Base-by-base conservation (phyloP, 2,888 invertebrate genomes). In the Pherbina coryleti region DNA sequence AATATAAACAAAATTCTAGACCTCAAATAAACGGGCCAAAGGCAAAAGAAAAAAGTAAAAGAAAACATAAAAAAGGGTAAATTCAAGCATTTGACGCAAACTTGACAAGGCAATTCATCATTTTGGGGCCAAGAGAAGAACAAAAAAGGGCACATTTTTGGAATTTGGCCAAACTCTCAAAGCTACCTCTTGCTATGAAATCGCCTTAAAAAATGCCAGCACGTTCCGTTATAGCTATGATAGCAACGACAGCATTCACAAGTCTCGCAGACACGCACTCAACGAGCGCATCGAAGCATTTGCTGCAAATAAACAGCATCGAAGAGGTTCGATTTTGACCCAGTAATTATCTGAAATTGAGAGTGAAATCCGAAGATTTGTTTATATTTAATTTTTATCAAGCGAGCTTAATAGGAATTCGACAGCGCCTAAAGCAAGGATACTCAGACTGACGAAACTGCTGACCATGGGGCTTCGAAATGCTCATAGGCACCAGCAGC, bases 281-380 rank as follows among this genome's bases (percentile, higher is more conserved):
- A 37, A 3, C 53, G 55, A 55, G 8, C 55, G n/a, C n/a, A 5
- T 19, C 55, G 19, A 55, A 19, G 19, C 11, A 44, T 44, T 11
- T 44, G 44, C 55, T 55, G 19, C 55, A n/a, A 55, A 55, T 55
- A n/a, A 19, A n/a, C 22, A 44, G 44, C 4, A 44, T 44, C 44
- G 44, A 44, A 11, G 44, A 44, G 44, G 44, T 44, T 19, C 19
- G 19, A 19, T 80, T 82, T 83, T 86, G 87, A 88, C 88, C 87
- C 87, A 87, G 84, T 87, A 86, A 87, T 87, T 87, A 87, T 82
- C 80, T 77, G 83, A 88, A 87, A 87, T 84, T 82, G 87, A 87
- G 86, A 87, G 87, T 86, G 86, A 87, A 88, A 84, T 82, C 77
- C 73, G 19, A 76, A 78, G 73, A 69, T 64, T 74, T 19, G 31